Evolutionary conservation across 2,797 vertebrate species (phyloP).

Genomic region (Botia kubotai): DNA sequence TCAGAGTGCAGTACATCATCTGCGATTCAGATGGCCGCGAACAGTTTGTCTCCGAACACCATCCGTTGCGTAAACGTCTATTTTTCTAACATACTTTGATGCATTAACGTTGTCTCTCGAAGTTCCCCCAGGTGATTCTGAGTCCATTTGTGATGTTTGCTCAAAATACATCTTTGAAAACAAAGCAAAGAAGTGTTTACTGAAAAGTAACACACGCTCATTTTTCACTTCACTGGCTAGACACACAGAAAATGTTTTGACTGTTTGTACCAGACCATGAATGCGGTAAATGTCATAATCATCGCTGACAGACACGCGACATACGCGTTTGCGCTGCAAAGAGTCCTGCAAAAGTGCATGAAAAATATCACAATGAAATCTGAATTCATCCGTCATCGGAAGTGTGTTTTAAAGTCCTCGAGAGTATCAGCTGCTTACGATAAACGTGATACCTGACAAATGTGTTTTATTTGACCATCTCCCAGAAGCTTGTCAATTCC

Average conservation of each 20-base stretch:
- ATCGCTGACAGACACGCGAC: constrained; percentile 59
- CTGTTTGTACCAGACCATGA: constrained; percentile 57
- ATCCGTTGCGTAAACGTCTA: constrained; percentile 33
- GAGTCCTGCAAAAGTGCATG: constrained; percentile 41
- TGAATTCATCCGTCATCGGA: constrained; percentile 39
- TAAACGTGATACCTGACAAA: constrained; percentile 14
- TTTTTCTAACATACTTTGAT: constrained; percentile 51
- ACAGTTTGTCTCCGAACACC: constrained; percentile 21
- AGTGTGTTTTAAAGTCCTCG: constrained; percentile 33
- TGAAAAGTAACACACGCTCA: constrained; percentile 52
- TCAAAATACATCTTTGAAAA: constrained; percentile 57
- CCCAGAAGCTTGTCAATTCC: neutral
- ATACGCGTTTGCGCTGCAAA: constrained; percentile 47
- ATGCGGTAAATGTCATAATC: constrained; percentile 59
- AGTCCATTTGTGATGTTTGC: constrained; percentile 59
- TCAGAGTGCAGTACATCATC: constrained; percentile 39
- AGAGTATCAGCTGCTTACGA: constrained; percentile 2
- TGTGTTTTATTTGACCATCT: constrained; percentile 8
- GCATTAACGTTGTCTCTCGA: constrained; percentile 37
- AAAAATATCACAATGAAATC: constrained; percentile 3
- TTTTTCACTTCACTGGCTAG: constrained; percentile 59
- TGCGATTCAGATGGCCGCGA: constrained; percentile 31
- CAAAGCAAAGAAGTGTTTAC: constrained; percentile 59
- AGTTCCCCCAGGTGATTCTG: constrained; percentile 43
- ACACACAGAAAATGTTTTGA: constrained; percentile 63